These are phyloP conservation scores for Synodontis membranacea DNA, from an alignment of 2,113 vertebrate genomes.

Conservation along the genomic window DNA sequence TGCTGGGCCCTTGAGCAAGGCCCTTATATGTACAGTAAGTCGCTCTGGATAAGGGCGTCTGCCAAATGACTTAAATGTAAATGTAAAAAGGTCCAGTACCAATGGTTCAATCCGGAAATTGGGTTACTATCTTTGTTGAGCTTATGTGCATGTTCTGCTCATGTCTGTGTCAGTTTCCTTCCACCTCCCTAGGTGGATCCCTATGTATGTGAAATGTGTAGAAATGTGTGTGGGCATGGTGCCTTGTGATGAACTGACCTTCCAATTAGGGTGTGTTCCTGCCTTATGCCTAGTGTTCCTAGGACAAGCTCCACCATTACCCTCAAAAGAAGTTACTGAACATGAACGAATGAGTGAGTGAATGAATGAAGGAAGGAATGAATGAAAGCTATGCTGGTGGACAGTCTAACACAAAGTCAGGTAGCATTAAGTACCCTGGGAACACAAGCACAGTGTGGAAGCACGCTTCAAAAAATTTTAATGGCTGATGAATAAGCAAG, in stretches of 20 bases:
- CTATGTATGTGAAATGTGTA: background rate
- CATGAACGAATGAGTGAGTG: background rate
- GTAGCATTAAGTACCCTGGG: background rate
- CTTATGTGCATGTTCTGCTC: background rate
- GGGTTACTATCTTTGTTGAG: background rate
- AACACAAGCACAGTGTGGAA: background rate
- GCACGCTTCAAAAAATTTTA: background rate
- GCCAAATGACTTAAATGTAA: too few species aligned
- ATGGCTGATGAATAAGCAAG: slow-evolving; percentile 4
- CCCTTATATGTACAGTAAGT: too few species aligned
- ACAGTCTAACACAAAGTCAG: background rate
- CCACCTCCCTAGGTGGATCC: background rate
- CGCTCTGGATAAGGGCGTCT: too few species aligned
- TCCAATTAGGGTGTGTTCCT: background rate
- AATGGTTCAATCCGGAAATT: background rate
- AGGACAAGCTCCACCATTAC: background rate
- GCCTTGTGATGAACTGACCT: background rate
- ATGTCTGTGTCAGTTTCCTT: background rate
- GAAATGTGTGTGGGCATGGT: background rate
- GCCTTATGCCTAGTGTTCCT: background rate
- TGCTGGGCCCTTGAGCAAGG: too few species aligned
- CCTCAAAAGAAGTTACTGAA: background rate
- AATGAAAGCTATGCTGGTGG: background rate
- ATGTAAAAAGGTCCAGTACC: background rate
- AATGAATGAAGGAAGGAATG: background rate